Percentiles rank a stretch among this genome's conserved stretches.
phyloP scores from a whole-genome alignment of 2,113 vertebrate species.

The Paradoxurus hermaphroditus region DNA sequence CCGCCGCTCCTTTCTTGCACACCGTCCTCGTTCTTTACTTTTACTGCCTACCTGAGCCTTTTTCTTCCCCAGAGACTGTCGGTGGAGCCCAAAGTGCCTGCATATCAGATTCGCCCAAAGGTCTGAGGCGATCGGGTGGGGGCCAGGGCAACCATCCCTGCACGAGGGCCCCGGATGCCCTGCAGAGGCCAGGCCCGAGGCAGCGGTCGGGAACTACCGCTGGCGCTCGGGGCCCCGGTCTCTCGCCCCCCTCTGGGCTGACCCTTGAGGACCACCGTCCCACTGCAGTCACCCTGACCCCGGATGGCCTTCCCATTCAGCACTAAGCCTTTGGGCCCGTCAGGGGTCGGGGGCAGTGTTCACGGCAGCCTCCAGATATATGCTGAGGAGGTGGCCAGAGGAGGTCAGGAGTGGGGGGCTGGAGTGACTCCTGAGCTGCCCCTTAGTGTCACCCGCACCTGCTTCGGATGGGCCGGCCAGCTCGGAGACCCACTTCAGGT shows the following conservation, averaged over 20 bases:
- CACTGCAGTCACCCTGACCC: background rate
- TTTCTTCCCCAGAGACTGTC: background rate
- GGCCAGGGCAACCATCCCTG: background rate
- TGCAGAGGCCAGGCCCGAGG: background rate
- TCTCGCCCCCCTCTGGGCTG: background rate
- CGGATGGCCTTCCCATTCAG: background rate
- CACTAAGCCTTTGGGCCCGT: background rate
- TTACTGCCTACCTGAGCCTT: too few relatives aligned
- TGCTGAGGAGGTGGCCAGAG: background rate
- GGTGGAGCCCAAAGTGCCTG: background rate
- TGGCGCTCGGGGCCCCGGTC: background rate
- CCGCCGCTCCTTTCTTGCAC: background rate
- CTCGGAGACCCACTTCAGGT: background rate
- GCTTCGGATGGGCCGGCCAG: background rate
- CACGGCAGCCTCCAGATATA: background rate
- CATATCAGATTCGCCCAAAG: background rate
- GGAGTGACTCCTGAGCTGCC: background rate
- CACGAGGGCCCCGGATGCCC: background rate
- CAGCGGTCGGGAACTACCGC: background rate
- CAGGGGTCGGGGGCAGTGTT: background rate
- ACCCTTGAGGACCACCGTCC: background rate
- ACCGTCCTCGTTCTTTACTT: background rate
- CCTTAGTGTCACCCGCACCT: too few relatives aligned
- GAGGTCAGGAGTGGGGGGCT: background rate
- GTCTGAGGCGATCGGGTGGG: too few relatives aligned